These are phyloP conservation scores for Oenanthe oenanthe DNA, from an alignment of 2,113 vertebrate species.

Conservation along the genomic window DNA sequence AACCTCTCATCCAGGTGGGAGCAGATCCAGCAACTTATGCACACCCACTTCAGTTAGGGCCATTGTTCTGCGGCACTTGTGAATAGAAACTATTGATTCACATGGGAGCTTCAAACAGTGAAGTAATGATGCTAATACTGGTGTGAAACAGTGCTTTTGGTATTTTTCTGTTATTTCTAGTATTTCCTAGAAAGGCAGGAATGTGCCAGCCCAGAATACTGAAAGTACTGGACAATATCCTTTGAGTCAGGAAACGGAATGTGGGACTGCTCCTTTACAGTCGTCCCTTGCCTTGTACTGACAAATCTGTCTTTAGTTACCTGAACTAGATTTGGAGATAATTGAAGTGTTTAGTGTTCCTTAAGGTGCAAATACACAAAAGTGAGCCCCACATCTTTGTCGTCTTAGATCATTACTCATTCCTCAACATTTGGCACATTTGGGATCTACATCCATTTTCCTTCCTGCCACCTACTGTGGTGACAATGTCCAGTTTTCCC, in stretches of 20 bases:
- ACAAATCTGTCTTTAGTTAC: neutral
- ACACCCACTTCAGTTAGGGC: neutral
- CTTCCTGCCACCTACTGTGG: neutral
- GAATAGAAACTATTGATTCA: neutral
- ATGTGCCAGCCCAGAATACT: neutral
- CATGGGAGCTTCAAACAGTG: neutral
- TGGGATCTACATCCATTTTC: neutral
- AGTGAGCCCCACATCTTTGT: neutral
- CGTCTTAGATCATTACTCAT: neutral
- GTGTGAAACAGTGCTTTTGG: neutral
- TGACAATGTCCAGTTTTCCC: neutral
- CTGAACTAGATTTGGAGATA: neutral
- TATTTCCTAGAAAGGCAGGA: neutral
- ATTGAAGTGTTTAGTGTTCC: neutral
- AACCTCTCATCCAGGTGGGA: accelerated
- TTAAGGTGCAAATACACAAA: neutral
- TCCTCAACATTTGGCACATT: neutral
- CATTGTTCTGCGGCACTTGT: neutral
- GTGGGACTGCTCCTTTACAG: neutral
- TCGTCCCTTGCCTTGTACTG: neutral
- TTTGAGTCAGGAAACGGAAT: neutral
- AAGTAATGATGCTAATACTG: neutral
- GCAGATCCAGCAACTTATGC: neutral
- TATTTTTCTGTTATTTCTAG: neutral
- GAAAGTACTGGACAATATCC: neutral